Base-by-base conservation (phyloP, 2,888 invertebrate genomes). In the Encarsia formosa region DNA sequence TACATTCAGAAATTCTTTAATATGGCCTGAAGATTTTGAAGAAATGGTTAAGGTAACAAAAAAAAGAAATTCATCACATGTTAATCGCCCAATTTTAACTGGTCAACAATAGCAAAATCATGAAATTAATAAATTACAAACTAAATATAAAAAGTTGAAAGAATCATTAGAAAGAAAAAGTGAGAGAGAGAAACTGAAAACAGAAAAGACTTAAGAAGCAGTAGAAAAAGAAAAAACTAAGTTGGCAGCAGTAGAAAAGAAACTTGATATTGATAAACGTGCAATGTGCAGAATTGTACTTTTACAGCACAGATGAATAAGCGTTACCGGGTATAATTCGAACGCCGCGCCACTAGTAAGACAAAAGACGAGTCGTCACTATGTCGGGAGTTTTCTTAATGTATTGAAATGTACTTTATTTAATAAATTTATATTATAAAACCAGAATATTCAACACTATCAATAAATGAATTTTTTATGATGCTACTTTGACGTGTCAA, bases 121-220 rank as follows among this genome's bases (percentile, higher is more conserved):
- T 6, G 26, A 26, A 11, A 11, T 26, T 6, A 26, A 51, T 54
- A 54, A 49, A 49, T 35, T 32, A 6, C 6, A 32, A 18, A 44
- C 31, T 44, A 31, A 18, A 31, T 20, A 44, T 32, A 32, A 11
- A 15, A 44, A 44, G n/a, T 23, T 37, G 11, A n/a, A 29, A 2
- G 24, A 13, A 24, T 1, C 15, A 24, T 52, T 58, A 60, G 66
- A 26, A 26, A 26, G 26, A 26, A 26, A 26, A 11, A 6, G 6
- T 26, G 11, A 26, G 26, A 6, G 26, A 26, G 26, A 26, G 26
- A 11, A 26, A 26, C 6, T 26, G 26, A 26, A 26, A 26, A 26
- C 6, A 26, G 26, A 26, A 26, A 26, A 11, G 11, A 11, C 6
- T 26, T 6, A 6, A 6, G 11, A 11, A 26, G 26, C 6, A 26